Evolutionary conservation across 92 coral and sea anemone genomes (phyloP), one percentile per base, ranked within the genome.

Genomic region (Paramuricea clavata): DNA sequence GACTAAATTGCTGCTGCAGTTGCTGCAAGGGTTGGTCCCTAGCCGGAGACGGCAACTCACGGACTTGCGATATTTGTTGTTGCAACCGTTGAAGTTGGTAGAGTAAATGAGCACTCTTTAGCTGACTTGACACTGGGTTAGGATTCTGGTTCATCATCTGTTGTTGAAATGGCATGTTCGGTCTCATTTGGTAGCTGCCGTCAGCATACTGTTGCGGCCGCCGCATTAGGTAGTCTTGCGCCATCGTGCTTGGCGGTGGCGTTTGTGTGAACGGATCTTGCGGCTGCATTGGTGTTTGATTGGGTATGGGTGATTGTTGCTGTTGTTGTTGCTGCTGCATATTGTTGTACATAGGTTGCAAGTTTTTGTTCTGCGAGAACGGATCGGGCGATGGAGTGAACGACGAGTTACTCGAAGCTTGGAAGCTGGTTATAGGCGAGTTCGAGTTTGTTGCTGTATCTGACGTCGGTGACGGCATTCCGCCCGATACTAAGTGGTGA

Each of bases 51-150:
- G 84, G 84, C 60, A 95, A 35, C 76, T 97, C 99, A 31, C 99
- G 90, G 85, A 97, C 83, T 81, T 95, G 96, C 73, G 95, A 92
- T 57, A 97, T 97, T 86, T 97, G 98, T 68, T 97, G 99, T 41
- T 97, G 99, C 65, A 95, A 91, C 35, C 98, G 81, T 86, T 97
- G 99, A 94, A 97, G 95, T 81, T 97, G 99, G 30, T 94, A 91
- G 54, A 97, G 78, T 23, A 97, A 64, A 1, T 95, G 93, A 21
- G 99, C 95, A 33, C 98, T 97, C 81, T 97, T 97, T 64, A 97
- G 84, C 68, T 94, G 99, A n/a, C 84, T 42, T 15, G 84, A 79
- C n/a, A 79, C 35, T 65, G 64, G 73, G n/a, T 35, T 78, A 1
- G 69, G 69, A 26, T 67, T 17, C 56, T 79, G 71, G 35, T 79